Conservation (phyloP, 2,113 vertebrate species). For the Callocephalon fimbriatum region DNA sequence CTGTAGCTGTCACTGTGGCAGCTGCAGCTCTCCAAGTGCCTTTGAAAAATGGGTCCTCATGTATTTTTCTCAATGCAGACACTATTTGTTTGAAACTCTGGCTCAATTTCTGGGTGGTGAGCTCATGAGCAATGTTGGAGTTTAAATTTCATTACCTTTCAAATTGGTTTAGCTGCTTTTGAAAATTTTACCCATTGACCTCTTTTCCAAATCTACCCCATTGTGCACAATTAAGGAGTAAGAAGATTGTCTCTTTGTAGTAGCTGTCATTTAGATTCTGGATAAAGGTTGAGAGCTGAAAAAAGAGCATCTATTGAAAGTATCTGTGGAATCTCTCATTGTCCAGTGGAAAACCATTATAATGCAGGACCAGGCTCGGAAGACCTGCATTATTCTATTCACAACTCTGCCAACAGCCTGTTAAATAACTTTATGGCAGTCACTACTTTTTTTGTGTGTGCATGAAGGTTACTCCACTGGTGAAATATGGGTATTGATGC, state of each 20-base stretch:
- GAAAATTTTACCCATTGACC: not conserved
- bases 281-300: not conserved
- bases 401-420: not conserved
- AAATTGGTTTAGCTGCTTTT: not conserved
- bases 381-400: not conserved
- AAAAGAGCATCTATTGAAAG: not conserved
- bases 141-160: not conserved
- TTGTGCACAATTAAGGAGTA: not conserved
- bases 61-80: not conserved
- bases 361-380: not conserved
- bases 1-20: not conserved
- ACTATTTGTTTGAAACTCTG: not conserved
- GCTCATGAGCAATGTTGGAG: not conserved
- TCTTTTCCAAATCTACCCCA: not conserved
- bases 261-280: not conserved
- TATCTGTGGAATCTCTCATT: not conserved
- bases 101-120: not conserved
- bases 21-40: not conserved
- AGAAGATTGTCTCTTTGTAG: not conserved
- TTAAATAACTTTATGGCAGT: not conserved
- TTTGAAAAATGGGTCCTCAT: accelerated
- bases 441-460: not conserved
- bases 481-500: not conserved
- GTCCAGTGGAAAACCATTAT: not conserved
- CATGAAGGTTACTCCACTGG: not conserved